A percentile compares a stretch with the other conserved stretches of the same genome.
These are phyloP conservation scores for Forficula auricularia DNA, from an alignment of 1,140 invertebrate species.

Conservation along the genomic window DNA sequence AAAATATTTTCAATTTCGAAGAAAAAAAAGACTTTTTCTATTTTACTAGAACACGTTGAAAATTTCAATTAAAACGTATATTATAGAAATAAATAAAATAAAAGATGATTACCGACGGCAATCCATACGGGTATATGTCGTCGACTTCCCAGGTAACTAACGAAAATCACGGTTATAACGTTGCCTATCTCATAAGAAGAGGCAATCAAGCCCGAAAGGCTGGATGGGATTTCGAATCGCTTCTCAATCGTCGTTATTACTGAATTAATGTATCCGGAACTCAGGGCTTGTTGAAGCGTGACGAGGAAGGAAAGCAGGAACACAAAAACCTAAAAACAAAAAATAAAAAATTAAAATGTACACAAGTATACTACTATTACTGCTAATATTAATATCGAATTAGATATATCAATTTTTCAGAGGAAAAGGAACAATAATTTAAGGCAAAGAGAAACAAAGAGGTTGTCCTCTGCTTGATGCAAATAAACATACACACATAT, in stretches of 20 bases:
- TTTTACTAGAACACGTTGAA: too few species aligned
- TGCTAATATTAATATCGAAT: constrained; percentile 1
- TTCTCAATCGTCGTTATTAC: constrained; percentile 95
- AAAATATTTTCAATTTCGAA: too few species aligned
- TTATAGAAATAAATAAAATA: too few species aligned
- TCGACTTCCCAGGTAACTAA: constrained; percentile 79
- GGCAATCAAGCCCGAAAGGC: constrained; percentile 76
- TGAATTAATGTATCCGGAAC: constrained; percentile 81
- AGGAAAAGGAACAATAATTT: too few species aligned
- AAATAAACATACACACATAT: too few species aligned
- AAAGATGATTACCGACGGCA: constrained; percentile 56
- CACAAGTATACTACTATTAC: constrained; percentile 9
- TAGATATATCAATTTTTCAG: too few species aligned
- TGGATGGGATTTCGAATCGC: constrained; percentile 86
- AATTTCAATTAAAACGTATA: too few species aligned
- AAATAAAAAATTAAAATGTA: too few species aligned
- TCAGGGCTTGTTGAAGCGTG: constrained; percentile 73
- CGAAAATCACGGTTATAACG: constrained; percentile 87
- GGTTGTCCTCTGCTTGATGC: too few species aligned
- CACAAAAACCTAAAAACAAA: constrained; percentile 63
- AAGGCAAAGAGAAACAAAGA: too few species aligned
- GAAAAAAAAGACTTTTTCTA: too few species aligned
- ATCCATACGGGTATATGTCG: constrained; percentile 90
- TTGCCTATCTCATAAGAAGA: constrained; percentile 92
- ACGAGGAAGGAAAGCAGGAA: constrained; percentile 79